Base-by-base conservation (phyloP, 53 echinoderm and acorn worm species). In the Paracentrotus lividus region DNA sequence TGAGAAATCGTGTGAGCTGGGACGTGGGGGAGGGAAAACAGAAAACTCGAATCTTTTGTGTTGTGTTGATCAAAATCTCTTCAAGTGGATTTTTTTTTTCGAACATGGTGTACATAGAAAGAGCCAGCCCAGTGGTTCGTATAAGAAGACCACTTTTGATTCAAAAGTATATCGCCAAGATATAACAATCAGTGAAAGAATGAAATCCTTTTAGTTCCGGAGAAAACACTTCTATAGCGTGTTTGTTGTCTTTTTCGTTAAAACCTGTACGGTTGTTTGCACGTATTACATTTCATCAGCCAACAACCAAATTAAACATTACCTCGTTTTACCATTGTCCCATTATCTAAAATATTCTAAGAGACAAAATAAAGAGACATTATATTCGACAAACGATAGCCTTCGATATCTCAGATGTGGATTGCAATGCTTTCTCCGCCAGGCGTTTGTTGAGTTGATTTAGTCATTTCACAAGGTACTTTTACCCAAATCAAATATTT, bases 11-110 rank as follows among this genome's bases (percentile, higher is more conserved):
- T 81, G 81, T n/a, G 27, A 81, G 24, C 49, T 47, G 16, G 27
- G 47, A 14, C 12, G 81, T 81, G 44, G 9, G 47, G 9, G 47
- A 81, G 16, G 81, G 81, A 81, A 81, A 47, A 81, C 44, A 47
- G 49, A 81, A 81, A 81, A 47, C 81, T 81, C 47, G 81, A 81
- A 44, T 81, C 81, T 81, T 44, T 47, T 81, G 81, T 47, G 20
- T 47, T 15, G 21, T 81, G 81, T 81, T 47, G 81, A 26, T 45
- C 49, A n/a, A 81, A 26, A 81, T 45, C 47, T n/a, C 81, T 43
- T 81, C 44, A 26, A 81, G 81, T 81, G 81, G 47, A 26, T 45
- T 81, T 81, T n/a, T n/a, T n/a, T n/a, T n/a, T n/a, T 81, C 1
- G n/a, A 23, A 47, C 81, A 81, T 44, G 47, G 81, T 81, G 47